A percentile compares a stretch with the other conserved stretches of the same genome.
phyloP scores from a whole-genome alignment of 1,140 invertebrate genomes.

The Hycleus cichorii region DNA sequence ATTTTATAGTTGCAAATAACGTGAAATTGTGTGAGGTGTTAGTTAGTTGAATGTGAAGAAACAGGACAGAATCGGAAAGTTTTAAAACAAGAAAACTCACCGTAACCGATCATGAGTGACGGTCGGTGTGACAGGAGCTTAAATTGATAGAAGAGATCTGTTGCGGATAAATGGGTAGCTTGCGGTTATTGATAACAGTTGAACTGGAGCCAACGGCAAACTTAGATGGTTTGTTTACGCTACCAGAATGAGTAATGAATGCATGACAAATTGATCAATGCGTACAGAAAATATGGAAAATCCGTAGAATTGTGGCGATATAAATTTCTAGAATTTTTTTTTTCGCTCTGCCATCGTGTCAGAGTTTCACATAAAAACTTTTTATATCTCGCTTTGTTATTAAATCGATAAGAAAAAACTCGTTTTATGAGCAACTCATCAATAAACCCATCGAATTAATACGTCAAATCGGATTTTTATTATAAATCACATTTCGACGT shows the following conservation, averaged over 20 bases:
- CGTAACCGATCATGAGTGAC: constrained; percentile 21
- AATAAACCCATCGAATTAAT: constrained; percentile 15
- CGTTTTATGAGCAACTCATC: constrained; percentile 12
- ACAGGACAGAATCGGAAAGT: not conserved
- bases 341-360: constrained; percentile 1
- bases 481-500: constrained; percentile 13
- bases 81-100: constrained; percentile 13
- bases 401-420: constrained; percentile 16
- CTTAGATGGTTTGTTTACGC: constrained; percentile 30
- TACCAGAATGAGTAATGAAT: constrained; percentile 29
- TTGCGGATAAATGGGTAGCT: constrained; percentile 28
- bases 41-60: too few relatives aligned
- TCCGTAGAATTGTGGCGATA: constrained; percentile 18
- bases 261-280: constrained; percentile 29
- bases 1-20: too few relatives aligned
- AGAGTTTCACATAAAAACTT: constrained; percentile 15
- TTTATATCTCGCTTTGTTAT: constrained; percentile 15
- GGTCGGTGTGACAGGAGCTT: constrained; percentile 22
- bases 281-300: constrained; percentile 26
- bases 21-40: too few relatives aligned
- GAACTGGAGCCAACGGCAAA: constrained; percentile 28
- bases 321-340: constrained; percentile 14
- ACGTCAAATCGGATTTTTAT: constrained; percentile 15
- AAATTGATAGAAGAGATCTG: constrained; percentile 30
- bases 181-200: constrained; percentile 28